Conservation (phyloP, 2,888 invertebrate species). For the Macroteleia sp. region DNA sequence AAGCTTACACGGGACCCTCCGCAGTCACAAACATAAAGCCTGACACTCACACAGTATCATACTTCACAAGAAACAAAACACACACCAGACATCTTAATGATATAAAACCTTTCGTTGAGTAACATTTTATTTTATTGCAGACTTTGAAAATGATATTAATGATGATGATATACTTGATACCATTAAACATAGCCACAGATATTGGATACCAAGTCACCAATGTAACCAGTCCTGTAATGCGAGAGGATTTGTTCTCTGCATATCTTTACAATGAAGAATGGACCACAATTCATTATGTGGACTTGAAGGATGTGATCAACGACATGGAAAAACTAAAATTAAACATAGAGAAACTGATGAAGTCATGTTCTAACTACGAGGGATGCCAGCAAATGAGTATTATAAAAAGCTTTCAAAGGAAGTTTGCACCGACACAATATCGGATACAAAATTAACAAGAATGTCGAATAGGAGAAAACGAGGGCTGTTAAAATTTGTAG, state of each 20-base stretch:
- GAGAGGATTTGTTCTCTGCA: not conserved
- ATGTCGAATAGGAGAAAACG: not conserved
- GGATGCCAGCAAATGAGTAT: too few relatives aligned
- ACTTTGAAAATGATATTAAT: not conserved
- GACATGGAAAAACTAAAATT: not conserved
- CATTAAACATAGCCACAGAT: too few relatives aligned
- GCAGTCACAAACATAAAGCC: not conserved
- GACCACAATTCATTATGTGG: slow-evolving; percentile 1
- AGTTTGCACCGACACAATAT: not conserved
- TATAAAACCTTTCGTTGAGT: slow-evolving; percentile 3
- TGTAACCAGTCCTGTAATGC: not conserved
- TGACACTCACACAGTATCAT: slow-evolving; percentile 8
- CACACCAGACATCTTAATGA: slow-evolving; percentile 4
- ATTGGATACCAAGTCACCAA: not conserved
- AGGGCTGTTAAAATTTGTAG: not conserved
- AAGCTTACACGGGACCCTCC: slow-evolving; percentile 5
- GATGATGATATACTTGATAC: too few relatives aligned
- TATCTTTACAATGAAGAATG: too few relatives aligned
- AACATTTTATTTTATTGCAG: not conserved
- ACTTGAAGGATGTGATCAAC: not conserved
- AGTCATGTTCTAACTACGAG: too few relatives aligned
- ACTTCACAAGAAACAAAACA: too few relatives aligned
- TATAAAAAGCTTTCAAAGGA: too few relatives aligned
- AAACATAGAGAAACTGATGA: too few relatives aligned
- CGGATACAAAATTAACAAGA: not conserved